Evolutionary conservation across 92 coral and sea anemone species (phyloP).

Genomic region (Phenganax marumi): DNA sequence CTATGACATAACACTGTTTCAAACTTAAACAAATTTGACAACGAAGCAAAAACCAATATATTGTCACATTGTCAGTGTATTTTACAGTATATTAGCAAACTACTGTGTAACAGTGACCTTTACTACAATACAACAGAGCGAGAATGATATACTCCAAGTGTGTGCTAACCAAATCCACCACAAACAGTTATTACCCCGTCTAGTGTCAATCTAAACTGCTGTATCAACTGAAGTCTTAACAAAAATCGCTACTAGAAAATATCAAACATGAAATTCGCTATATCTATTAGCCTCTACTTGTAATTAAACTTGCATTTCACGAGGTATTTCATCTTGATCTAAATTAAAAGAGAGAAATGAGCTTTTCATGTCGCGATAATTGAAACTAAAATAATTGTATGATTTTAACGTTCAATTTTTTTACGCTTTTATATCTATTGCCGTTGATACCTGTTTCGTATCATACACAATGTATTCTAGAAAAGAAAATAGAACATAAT

Average conservation of each 20-base stretch:
- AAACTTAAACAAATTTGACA: too few species aligned
- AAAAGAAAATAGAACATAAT: slow-evolving; percentile 7
- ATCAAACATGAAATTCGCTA: too few species aligned
- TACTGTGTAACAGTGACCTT: too few species aligned
- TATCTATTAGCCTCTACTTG: slow-evolving; percentile 45
- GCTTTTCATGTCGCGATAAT: not conserved
- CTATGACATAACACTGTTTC: too few species aligned
- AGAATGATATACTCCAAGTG: not conserved
- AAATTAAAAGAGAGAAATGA: not conserved
- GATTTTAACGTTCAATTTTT: not conserved
- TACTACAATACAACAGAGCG: too few species aligned
- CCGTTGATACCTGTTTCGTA: slow-evolving; percentile 71
- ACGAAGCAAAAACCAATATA: not conserved
- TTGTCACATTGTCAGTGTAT: not conserved
- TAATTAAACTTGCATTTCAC: slow-evolving; percentile 83
- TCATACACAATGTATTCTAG: slow-evolving; percentile 93
- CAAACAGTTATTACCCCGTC: too few species aligned
- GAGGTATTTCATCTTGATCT: slow-evolving; percentile 94
- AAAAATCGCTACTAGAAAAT: not conserved
- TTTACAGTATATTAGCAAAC: not conserved
- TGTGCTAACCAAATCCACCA: not conserved
- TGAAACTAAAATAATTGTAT: not conserved
- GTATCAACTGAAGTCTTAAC: not conserved
- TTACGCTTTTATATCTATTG: not conserved
- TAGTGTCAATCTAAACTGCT: not conserved